phyloP scores from a whole-genome alignment of 2,113 vertebrate genomes.

The Polypterus senegalus region DNA sequence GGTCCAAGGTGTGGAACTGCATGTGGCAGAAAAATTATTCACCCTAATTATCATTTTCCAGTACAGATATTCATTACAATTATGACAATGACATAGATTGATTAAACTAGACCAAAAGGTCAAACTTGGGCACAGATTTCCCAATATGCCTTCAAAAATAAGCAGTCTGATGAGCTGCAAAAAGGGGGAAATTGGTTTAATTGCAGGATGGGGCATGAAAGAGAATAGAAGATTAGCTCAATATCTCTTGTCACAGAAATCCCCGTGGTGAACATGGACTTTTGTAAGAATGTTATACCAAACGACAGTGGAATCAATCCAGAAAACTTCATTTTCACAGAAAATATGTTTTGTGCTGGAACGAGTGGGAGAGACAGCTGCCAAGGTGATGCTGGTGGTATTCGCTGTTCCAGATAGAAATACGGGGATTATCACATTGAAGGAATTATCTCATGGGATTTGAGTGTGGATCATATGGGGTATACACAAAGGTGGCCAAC shows the following conservation, averaged over 20 bases:
- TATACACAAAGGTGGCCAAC: conserved; percentile 72
- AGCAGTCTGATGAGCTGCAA: conserved; percentile 18
- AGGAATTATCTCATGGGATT: conserved; percentile 77
- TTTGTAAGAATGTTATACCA: conserved; percentile 51
- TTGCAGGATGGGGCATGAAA: conserved; percentile 69
- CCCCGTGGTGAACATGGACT: conserved; percentile 28
- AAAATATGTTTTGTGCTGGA: conserved; percentile 88
- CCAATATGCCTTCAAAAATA: conserved; percentile 69
- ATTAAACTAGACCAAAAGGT: conserved; percentile 58
- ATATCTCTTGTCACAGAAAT: conserved; percentile 45
- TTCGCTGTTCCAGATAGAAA: background rate
- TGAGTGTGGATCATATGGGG: conserved; percentile 57
- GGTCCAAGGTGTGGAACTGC: conserved; percentile 14
- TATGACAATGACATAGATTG: conserved; percentile 74
- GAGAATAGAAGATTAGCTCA: conserved; percentile 7
- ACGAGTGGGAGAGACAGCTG: conserved; percentile 57
- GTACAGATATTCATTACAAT: background rate
- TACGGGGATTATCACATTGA: conserved; percentile 36
- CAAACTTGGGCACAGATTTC: conserved; percentile 43
- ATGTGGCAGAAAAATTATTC: conserved; percentile 44
- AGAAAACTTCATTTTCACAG: conserved; percentile 34
- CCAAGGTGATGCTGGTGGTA: conserved; percentile 65
- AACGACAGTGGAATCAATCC: conserved; percentile 70
- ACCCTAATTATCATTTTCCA: conserved; percentile 44
- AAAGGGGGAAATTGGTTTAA: conserved; percentile 39